A percentile compares a stretch with the other conserved stretches of the same genome.
These are phyloP conservation scores for Chitala chitala DNA, from an alignment of 2,113 vertebrate genomes.

Conservation along the genomic window DNA sequence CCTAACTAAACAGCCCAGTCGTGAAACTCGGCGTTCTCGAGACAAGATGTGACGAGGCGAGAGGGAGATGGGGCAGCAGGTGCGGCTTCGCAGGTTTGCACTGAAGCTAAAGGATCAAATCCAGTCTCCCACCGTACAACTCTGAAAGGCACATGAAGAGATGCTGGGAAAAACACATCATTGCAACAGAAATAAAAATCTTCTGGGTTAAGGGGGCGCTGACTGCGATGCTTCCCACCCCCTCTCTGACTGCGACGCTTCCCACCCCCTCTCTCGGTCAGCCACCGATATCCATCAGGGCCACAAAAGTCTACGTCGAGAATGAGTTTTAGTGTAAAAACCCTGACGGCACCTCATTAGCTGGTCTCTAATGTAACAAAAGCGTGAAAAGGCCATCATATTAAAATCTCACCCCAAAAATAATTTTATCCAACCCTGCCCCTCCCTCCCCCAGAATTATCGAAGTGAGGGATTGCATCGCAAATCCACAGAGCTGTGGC, in stretches of 20 bases:
- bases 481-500: not conserved
- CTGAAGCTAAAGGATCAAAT: not conserved
- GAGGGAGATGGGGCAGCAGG: too few species aligned
- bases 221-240: not conserved
- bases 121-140: not conserved
- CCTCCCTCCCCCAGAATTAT: conserved; percentile 36
- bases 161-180: too few species aligned
- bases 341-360: conserved; percentile 60
- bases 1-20: too few species aligned
- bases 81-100: too few species aligned
- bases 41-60: not conserved
- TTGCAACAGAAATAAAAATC: too few species aligned
- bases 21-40: too few species aligned
- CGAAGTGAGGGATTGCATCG: conserved; percentile 22
- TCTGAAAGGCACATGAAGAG: conserved; percentile 24
- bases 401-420: conserved; percentile 58
- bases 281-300: too few species aligned
- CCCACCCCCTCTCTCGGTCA: not conserved
- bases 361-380: conserved; percentile 64
- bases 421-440: conserved; percentile 37
- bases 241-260: not conserved
- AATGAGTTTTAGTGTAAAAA: conserved; percentile 51
- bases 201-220: conserved; percentile 19
- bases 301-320: too few species aligned
- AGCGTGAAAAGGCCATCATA: conserved; percentile 55